phyloP scores from a whole-genome alignment of 2,113 vertebrate species.

The Toxotes chatareus region DNA sequence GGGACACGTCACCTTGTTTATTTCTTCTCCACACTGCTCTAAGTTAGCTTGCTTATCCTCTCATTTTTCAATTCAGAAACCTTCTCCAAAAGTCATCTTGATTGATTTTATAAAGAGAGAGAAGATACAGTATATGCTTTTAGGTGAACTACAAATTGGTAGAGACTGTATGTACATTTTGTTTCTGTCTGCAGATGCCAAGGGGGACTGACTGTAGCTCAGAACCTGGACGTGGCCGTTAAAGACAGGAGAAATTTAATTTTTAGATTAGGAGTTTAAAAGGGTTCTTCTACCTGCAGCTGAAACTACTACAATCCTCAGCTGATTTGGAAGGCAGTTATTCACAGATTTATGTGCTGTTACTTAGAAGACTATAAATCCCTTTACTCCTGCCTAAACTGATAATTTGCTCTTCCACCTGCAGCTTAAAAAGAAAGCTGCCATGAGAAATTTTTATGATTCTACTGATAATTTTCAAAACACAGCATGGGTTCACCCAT shows the following conservation, averaged over 20 bases:
- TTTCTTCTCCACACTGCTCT: not conserved
- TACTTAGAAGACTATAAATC: conserved; percentile 35
- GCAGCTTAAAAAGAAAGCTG: conserved; percentile 15
- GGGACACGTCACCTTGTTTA: conserved; percentile 7
- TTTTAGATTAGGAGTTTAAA: conserved; percentile 35
- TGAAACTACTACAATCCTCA: conserved; percentile 34
- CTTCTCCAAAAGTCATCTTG: not conserved
- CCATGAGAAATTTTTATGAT: conserved; percentile 2
- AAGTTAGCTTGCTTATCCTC: conserved; percentile 1
- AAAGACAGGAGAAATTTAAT: not conserved
- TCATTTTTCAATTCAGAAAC: not conserved
- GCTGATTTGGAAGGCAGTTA: conserved; percentile 40
- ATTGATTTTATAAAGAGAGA: not conserved
- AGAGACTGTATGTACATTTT: not conserved
- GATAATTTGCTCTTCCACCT: conserved; percentile 33
- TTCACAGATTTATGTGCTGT: conserved; percentile 43
- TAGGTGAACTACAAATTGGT: not conserved
- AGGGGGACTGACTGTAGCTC: not conserved
- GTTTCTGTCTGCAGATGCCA: not conserved
- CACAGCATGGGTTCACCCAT: conserved; percentile 10
- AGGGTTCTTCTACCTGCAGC: conserved; percentile 34
- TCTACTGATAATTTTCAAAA: conserved; percentile 26
- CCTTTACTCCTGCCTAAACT: conserved; percentile 17
- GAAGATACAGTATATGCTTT: not conserved
- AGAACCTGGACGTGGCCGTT: conserved; percentile 8